A percentile compares a stretch with the other conserved stretches of the same genome.
Conservation (phyloP, 2,888 invertebrate species). For the Phyto melanocephala region DNA sequence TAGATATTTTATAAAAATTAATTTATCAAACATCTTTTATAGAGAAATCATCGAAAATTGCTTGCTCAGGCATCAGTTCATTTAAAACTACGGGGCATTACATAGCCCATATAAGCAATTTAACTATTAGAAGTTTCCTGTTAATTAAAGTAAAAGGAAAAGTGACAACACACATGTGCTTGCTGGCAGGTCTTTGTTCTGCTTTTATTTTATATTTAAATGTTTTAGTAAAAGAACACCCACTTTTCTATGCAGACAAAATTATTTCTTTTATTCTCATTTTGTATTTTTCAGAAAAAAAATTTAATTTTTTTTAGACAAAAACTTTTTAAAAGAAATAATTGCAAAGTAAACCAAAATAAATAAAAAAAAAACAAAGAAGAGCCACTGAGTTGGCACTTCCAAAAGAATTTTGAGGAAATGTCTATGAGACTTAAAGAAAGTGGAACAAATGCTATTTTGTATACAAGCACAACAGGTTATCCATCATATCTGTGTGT, state of each 20-base stretch:
- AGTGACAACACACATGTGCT: constrained; percentile 49
- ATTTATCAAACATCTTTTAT: too few species aligned
- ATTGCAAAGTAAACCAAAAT: background rate
- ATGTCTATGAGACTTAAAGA: constrained; percentile 26
- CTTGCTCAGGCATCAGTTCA: background rate
- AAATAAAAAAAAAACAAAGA: background rate
- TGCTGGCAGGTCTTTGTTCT: constrained; percentile 24
- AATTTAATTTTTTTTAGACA: constrained; percentile 30
- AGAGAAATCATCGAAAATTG: too few species aligned
- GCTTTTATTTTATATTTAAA: background rate
- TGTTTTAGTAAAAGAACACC: constrained; percentile 27
- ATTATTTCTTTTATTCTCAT: too few species aligned
- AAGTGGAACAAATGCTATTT: constrained; percentile 53
- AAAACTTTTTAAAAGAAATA: background rate
- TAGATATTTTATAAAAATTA: too few species aligned
- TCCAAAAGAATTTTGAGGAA: constrained; percentile 33
- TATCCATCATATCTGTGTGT: constrained; percentile 1
- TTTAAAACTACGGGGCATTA: background rate
- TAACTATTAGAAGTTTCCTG: background rate
- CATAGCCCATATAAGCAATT: background rate
- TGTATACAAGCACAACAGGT: constrained; percentile 50
- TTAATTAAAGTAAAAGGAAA: constrained; percentile 29
- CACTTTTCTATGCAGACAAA: constrained; percentile 33
- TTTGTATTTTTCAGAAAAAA: constrained; percentile 32
- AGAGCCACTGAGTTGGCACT: constrained; percentile 14